These are phyloP conservation scores for Thereuonema tuberculata DNA, from an alignment of 1,140 invertebrate genomes.

Conservation along the genomic window DNA sequence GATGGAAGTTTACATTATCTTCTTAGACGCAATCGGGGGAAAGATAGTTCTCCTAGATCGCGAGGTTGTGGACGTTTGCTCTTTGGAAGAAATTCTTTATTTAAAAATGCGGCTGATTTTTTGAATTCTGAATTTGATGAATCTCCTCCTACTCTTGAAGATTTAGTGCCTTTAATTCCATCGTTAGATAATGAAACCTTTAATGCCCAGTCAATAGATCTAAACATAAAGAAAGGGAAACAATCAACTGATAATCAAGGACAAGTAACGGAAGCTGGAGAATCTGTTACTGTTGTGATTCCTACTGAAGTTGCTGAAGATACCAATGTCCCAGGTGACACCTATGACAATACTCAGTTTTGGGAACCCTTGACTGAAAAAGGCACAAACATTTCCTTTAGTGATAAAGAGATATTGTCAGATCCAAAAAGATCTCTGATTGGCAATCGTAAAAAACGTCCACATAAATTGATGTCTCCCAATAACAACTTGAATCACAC, in stretches of 20 bases:
- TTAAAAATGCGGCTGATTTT: background rate
- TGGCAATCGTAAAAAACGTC: conserved; percentile 18
- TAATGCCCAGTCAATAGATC: too few relatives aligned
- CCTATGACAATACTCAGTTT: background rate
- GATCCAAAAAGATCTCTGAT: conserved; percentile 20
- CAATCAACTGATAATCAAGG: too few relatives aligned
- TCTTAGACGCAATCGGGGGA: conserved; percentile 19
- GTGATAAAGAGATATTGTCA: conserved; percentile 12
- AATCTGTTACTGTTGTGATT: conserved; percentile 27
- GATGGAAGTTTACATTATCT: conserved; percentile 28
- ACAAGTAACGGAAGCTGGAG: conserved; percentile 18
- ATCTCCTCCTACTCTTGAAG: conserved; percentile 3
- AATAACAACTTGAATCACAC: too few relatives aligned
- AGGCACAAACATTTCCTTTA: background rate
- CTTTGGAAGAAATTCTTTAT: background rate
- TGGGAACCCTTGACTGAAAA: background rate
- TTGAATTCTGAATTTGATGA: background rate
- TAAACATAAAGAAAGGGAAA: too few relatives aligned
- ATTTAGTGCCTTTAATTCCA: conserved; percentile 4
- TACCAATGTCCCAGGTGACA: conserved; percentile 13
- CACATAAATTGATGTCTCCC: conserved; percentile 16
- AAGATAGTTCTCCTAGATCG: conserved; percentile 11
- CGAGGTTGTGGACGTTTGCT: background rate
- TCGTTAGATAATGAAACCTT: background rate
- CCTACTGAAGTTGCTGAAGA: conserved; percentile 22